phyloP scores from a whole-genome alignment of 2,797 vertebrate genomes.

The Falco concolor region DNA sequence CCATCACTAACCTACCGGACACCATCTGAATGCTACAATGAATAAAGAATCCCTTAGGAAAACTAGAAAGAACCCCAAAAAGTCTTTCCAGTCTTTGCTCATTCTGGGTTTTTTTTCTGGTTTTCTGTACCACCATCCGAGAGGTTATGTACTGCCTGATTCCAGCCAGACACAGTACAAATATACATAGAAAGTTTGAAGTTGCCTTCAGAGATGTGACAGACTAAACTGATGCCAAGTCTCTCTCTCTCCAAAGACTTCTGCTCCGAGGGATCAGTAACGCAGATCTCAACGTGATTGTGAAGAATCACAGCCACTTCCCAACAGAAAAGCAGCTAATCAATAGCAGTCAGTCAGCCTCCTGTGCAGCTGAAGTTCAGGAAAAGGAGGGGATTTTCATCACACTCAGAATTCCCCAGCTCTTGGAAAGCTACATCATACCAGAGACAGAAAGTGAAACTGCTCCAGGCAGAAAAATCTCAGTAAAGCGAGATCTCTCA shows the following conservation, averaged over 20 bases:
- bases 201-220: background rate
- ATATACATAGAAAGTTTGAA: background rate
- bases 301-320: background rate
- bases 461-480: background rate
- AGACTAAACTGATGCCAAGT: background rate
- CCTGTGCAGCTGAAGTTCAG: background rate
- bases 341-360: background rate
- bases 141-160: background rate
- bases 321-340: background rate
- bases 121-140: background rate
- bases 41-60: background rate
- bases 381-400: constrained; percentile 3
- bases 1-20: background rate
- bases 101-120: background rate
- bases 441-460: background rate
- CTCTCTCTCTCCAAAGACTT: background rate
- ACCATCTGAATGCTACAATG: background rate
- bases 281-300: background rate
- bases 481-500: background rate
- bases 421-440: background rate
- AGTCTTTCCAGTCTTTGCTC: background rate
- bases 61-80: background rate
- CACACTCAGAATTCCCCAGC: background rate
- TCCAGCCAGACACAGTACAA: background rate
- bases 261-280: background rate